Base-by-base conservation (phyloP, 2,797 vertebrate genomes). In the Macropus fuliginosus region DNA sequence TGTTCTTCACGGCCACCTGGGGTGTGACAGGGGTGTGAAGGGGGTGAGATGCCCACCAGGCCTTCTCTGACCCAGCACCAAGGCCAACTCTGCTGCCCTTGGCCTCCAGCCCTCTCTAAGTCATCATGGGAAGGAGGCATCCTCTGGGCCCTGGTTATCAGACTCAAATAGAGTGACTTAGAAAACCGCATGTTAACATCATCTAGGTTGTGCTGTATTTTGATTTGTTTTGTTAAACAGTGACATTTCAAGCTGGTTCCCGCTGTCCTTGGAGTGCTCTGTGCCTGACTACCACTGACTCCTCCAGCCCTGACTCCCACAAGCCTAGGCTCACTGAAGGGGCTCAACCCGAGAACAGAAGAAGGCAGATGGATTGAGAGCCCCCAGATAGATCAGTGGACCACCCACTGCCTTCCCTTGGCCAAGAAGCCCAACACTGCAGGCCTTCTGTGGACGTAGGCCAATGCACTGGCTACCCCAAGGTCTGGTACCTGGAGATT, bases 1-100 rank as follows among this genome's bases (percentile, higher is more conserved):
- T 99, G 99, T 99, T 99, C 98, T 99, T 99, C 98, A 99, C 99
- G 0, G 99, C 99, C 91, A 99, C 99, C 99, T 99, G 98, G 59
- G 52, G 52, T 6, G 52, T 52, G 52, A 52, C 52, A 52, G 52
- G 94, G 62, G 81, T 10, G 5, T 0, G 59, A 52, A 1, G 94
- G 62, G 91, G 31, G 10, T 13, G 14, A 74, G 66, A 16, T 2
- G 10, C 13, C 34, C 1, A 0, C 62, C 62, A 14, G 59, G 59
- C 31, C 14, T 1, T 3, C 34, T n/a, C 62, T 34, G 57, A 31
- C 31, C 62, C 29, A 28, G 57, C 57, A n/a, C 89, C 54, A 56
- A 92, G 66, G 91, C 14, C 62, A 34, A 92, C 5, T 91, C 57
- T n/a, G 46, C 54, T 4, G 24, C 29, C 24, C 29, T 50, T 24